Conservation (phyloP, 1,140 invertebrate species). For the Ericerus pela region DNA sequence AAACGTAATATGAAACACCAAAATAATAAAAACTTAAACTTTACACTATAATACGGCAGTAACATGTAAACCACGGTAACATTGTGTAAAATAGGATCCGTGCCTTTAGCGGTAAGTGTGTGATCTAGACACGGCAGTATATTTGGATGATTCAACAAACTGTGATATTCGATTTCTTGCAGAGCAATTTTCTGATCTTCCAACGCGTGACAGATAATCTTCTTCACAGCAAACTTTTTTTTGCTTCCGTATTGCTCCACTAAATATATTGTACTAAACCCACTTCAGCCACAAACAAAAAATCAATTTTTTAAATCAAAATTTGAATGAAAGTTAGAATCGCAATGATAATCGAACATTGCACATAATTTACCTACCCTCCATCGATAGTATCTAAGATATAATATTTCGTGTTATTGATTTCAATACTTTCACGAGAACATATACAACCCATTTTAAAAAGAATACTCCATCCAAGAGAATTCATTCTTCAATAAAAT, state of each 20-base stretch:
- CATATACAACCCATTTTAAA: conserved; percentile 67
- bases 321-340: too few relatives aligned
- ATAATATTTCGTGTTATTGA: conserved; percentile 53
- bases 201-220: conserved; percentile 60
- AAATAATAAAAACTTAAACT: conserved; percentile 19
- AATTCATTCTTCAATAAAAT: conserved; percentile 41
- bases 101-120: conserved; percentile 38
- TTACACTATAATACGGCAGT: conserved; percentile 59
- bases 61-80: conserved; percentile 42
- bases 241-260: conserved; percentile 55
- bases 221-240: conserved; percentile 62
- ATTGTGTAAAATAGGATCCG: conserved; percentile 48
- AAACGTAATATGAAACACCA: not conserved
- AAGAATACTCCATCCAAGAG: conserved; percentile 48
- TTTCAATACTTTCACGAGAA: conserved; percentile 50
- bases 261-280: conserved; percentile 68
- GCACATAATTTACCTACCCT: conserved; percentile 49
- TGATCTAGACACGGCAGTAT: conserved; percentile 62
- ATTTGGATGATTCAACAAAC: conserved; percentile 53
- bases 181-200: conserved; percentile 60
- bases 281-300: conserved; percentile 40
- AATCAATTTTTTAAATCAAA: too few relatives aligned
- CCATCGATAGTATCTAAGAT: conserved; percentile 56
- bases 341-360: too few relatives aligned
- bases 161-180: conserved; percentile 61